Conservation (phyloP, 2,113 vertebrate genomes). For the Apus apus region DNA sequence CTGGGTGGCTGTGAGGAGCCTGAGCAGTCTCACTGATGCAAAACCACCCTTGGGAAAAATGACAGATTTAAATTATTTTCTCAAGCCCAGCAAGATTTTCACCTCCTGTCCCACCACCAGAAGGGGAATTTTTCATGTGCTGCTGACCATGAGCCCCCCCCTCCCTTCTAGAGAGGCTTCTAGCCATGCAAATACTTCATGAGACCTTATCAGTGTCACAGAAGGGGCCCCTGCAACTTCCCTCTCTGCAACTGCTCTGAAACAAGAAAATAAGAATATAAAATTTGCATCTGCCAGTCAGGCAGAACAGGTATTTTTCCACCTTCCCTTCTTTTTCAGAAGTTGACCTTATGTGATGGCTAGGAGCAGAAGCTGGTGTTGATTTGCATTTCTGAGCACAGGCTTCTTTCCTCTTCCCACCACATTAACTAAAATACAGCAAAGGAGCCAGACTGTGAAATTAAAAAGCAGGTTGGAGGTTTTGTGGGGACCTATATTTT, state of each 20-base stretch:
- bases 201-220: background rate
- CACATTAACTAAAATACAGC: background rate
- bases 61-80: background rate
- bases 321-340: background rate
- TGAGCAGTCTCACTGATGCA: background rate
- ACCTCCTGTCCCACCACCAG: background rate
- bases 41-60: accelerated
- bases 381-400: accelerated
- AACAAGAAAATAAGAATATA: background rate
- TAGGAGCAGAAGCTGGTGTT: background rate
- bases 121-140: background rate
- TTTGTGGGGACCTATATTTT: background rate
- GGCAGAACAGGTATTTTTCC: background rate
- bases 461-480: background rate
- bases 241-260: background rate
- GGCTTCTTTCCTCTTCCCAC: background rate
- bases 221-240: background rate
- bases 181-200: background rate
- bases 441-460: background rate
- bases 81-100: background rate
- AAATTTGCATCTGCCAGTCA: background rate
- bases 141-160: background rate
- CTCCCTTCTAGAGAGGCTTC: background rate
- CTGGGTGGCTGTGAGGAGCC: background rate
- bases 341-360: background rate